Base-by-base conservation (phyloP, 2,888 invertebrate genomes). In the Ditula angustiorana region DNA sequence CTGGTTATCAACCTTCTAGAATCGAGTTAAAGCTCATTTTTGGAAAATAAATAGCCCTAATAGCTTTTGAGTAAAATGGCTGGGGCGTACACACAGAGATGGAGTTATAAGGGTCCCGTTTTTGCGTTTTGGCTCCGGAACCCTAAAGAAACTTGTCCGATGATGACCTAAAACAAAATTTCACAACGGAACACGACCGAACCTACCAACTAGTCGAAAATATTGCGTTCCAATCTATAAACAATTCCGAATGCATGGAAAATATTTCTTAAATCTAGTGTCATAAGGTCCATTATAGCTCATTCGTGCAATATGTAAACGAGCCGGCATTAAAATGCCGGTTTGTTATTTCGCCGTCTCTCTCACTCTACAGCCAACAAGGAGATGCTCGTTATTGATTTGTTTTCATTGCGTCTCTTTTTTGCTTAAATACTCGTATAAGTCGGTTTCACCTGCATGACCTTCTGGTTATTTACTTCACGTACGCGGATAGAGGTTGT, bases 371-470 rank as follows among this genome's bases (percentile, higher is more conserved):
- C 76, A 81, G 85, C 84, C 81, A 85, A 86, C 83, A 78, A 78
- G 79, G 82, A 86, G 88, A 88, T 88, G 85, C 85, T 75, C 35
- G 59, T 77, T 90, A 92, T 93, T 90, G 91, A 93, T 93, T 93
- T 94, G 94, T 94, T 93, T 93, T 93, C 93, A 90, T 88, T 87
- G 89, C 88, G 82, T 91, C 93, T 90, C 92, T 85, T 78, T 92
- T 86, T 79, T 77, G 71, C 90, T 74, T 81, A 78, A 78, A 78
- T 77, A 73, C 73, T 74, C 72, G 74, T 76, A 82, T 88, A 85
- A 79, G 78, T 84, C 76, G 74, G 80, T 91, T 85, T 86, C 90
- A 74, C 71, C 76, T 67, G 76, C 78, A 77, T 90, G 90, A 90
- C 90, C 90, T 92, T 92, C 90, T 86, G 82, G 81, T 85, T 87